Conservation (phyloP, 2,113 vertebrate species). For the Dicaeum eximium region DNA sequence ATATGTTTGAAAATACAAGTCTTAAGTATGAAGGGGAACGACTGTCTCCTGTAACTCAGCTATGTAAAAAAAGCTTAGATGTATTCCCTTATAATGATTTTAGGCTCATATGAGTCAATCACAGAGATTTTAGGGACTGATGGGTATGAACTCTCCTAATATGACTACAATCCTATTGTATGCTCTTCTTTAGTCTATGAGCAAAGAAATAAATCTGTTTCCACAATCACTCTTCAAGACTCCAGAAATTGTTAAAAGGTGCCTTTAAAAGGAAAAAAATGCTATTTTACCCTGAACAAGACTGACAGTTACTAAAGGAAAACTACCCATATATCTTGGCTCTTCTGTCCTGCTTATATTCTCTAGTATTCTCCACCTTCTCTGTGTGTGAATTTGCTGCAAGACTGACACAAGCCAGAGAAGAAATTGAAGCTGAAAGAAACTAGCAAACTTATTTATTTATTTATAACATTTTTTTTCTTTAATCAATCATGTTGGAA, state of each 20-base stretch:
- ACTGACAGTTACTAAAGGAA: not conserved
- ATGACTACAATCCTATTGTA: not conserved
- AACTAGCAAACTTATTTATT: not conserved
- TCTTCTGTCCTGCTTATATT: not conserved
- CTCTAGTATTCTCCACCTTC: not conserved
- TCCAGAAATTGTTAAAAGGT: not conserved
- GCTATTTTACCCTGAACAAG: not conserved
- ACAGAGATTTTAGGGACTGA: not conserved
- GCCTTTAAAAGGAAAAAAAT: not conserved
- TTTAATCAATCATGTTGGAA: constrained; percentile 29
- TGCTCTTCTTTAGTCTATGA: not conserved
- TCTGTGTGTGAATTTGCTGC: not conserved
- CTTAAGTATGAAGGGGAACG: not conserved
- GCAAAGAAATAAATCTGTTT: not conserved
- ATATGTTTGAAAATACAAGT: not conserved
- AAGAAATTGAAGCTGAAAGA: not conserved
- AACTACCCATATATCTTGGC: not conserved
- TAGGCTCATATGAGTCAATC: rapidly evolving
- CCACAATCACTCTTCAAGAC: not conserved
- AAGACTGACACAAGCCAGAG: not conserved
- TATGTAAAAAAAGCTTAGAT: not conserved
- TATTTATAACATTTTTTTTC: not conserved
- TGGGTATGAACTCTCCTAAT: not conserved
- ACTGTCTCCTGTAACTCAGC: not conserved
- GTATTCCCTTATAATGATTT: not conserved